Evolutionary conservation across 1,140 invertebrate species (phyloP).

Genomic region (Tetramorium alpestre): DNA sequence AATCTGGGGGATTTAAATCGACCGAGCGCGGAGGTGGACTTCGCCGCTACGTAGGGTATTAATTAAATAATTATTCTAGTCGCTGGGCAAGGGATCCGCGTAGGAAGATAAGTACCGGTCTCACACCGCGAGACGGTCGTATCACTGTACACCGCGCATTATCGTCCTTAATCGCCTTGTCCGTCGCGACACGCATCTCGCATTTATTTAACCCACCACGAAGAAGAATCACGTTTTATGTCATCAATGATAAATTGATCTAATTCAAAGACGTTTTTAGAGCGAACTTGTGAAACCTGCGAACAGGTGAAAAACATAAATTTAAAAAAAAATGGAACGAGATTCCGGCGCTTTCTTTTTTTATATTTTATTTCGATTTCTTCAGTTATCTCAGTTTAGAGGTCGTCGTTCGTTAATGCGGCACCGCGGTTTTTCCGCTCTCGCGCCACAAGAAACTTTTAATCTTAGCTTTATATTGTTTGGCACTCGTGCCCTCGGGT

Average conservation of each 20-base stretch:
- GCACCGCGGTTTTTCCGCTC: slow-evolving; percentile 63
- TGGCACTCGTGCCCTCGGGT: slow-evolving; percentile 46
- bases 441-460: slow-evolving; percentile 72
- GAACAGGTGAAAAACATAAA: background rate
- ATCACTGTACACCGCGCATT: slow-evolving; percentile 59
- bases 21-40: slow-evolving; percentile 75
- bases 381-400: slow-evolving; percentile 60
- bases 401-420: slow-evolving; percentile 63
- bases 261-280: background rate
- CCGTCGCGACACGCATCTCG: slow-evolving; percentile 41
- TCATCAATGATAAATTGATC: background rate
- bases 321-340: background rate
- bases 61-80: slow-evolving; percentile 84
- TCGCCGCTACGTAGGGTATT: slow-evolving; percentile 74
- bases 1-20: slow-evolving; percentile 75
- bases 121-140: slow-evolving; percentile 57
- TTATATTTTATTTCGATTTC: slow-evolving; percentile 45
- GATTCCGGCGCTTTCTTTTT: background rate
- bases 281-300: background rate
- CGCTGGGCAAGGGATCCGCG: slow-evolving; percentile 74
- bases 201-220: slow-evolving; percentile 3
- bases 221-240: background rate
- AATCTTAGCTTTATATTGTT: slow-evolving; percentile 75
- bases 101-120: slow-evolving; percentile 83
- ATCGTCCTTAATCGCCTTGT: slow-evolving; percentile 75